Evolutionary conservation across 2,113 vertebrate species (phyloP), one percentile per base, ranked within the genome.

Genomic region (Mobula hypostoma): DNA sequence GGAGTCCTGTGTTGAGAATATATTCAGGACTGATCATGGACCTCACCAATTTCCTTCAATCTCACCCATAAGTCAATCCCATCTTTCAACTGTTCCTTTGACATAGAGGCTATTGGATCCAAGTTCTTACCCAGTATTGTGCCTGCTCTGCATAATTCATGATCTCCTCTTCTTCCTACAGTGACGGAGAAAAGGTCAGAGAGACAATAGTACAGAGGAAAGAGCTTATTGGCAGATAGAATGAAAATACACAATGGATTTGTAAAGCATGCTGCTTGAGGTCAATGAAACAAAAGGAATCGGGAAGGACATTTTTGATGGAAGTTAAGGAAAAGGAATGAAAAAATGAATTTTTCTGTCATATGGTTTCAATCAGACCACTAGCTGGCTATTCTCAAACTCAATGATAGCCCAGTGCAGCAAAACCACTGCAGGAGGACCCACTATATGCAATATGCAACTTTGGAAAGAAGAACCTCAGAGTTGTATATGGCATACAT

Each of bases 61-160:
- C 19, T 24, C 61, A 17, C 7, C 29, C 29, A 32, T 66, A 12
- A 32, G 66, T 66, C 21, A n/a, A 19, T 32, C 85, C 58, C 7
- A 56, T 11, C 58, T 68, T 90, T 32, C 61, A 90, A 32, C 61
- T 8, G 1, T 90, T 66, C 6, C 29, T 66, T 32, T 29, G 12
- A 36, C 7, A 29, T 19, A 8, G 56, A 24, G 21, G 7, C 58
- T 58, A 14, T 27, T 77, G n/a, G 24, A 9, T 8, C 7, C 2
- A 32, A 66, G 82, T 21, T 94, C 96, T 97, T 95, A 97, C 97
- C 97, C 97, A 97, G 95, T 94, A 95, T 94, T 95, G 95, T 87
- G 95, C 94, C 87, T 56, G 66, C 9, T 94, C 27, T 5, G 95
- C 95, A 32, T 66, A 94, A 40, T 4, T 92, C 92, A 76, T 72